Conservation (phyloP, 2,888 invertebrate species). For the Reticulitermes lucifugus region DNA sequence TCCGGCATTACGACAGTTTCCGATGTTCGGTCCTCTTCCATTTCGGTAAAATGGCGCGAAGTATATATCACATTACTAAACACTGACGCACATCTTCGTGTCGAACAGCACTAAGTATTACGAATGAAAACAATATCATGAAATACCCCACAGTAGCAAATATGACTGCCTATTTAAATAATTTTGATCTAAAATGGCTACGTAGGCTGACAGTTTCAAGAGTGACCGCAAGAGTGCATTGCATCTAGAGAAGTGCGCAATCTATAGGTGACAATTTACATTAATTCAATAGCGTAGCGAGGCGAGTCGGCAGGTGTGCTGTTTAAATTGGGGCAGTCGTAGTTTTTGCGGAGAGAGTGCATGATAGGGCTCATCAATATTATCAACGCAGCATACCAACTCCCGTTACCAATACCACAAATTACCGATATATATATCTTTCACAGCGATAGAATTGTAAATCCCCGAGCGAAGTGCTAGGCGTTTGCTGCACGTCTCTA, state of each 20-base stretch:
- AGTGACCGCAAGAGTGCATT: slow-evolving; percentile 8
- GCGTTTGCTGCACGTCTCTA: too few species aligned
- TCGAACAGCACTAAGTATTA: neutral
- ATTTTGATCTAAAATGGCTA: slow-evolving; percentile 44
- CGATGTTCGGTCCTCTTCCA: slow-evolving; percentile 65
- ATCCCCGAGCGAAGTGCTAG: too few species aligned
- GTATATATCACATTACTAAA: slow-evolving; percentile 16
- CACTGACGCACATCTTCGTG: neutral
- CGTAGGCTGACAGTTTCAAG: slow-evolving; percentile 23
- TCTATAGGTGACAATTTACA: slow-evolving; percentile 18
- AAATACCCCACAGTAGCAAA: neutral
- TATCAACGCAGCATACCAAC: too few species aligned
- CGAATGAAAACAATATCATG: neutral
- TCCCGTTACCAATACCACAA: too few species aligned
- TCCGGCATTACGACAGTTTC: slow-evolving; percentile 65
- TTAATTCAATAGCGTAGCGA: neutral
- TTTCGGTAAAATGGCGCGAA: slow-evolving; percentile 54
- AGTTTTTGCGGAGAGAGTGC: too few species aligned
- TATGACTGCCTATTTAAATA: slow-evolving; percentile 17
- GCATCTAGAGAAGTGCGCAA: neutral
- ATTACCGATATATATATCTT: too few species aligned
- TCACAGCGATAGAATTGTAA: too few species aligned
- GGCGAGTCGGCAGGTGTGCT: neutral
- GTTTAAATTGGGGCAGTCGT: too few species aligned
- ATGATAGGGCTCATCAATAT: too few species aligned